Conservation (phyloP, 2,888 invertebrate species). For the Melanostoma scalare region DNA sequence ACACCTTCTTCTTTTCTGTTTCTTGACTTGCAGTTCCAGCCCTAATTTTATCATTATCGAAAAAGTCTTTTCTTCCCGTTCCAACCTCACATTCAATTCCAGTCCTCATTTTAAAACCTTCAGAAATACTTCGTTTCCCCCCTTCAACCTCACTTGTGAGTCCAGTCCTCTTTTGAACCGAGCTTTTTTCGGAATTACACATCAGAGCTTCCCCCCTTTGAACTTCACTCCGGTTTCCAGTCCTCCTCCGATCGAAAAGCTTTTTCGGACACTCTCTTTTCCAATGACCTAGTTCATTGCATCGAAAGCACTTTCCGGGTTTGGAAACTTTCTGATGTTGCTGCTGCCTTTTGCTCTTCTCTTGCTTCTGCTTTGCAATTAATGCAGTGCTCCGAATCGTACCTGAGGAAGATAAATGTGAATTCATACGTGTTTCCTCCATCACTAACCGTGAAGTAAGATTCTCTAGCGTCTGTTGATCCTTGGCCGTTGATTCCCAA, state of each 20-base stretch:
- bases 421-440: slow-evolving; percentile 52
- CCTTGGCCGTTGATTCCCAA: slow-evolving; percentile 68
- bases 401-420: background rate
- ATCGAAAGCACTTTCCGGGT: background rate
- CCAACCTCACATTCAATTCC: background rate
- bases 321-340: background rate
- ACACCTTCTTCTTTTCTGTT: too few species aligned
- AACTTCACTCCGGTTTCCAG: background rate
- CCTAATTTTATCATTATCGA: too few species aligned
- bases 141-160: background rate
- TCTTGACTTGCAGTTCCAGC: too few species aligned
- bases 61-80: background rate
- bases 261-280: too few species aligned
- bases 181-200: too few species aligned
- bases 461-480: slow-evolving; percentile 73
- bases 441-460: slow-evolving; percentile 28
- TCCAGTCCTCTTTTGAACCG: too few species aligned
- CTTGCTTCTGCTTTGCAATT: background rate
- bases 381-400: background rate
- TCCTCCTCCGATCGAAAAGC: background rate
- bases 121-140: background rate
- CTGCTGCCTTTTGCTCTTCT: background rate
- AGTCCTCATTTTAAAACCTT: background rate
- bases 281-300: background rate
- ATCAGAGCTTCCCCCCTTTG: too few species aligned